Conservation (phyloP, 2,888 invertebrate genomes). For the Hirtodrosophila cameraria region DNA sequence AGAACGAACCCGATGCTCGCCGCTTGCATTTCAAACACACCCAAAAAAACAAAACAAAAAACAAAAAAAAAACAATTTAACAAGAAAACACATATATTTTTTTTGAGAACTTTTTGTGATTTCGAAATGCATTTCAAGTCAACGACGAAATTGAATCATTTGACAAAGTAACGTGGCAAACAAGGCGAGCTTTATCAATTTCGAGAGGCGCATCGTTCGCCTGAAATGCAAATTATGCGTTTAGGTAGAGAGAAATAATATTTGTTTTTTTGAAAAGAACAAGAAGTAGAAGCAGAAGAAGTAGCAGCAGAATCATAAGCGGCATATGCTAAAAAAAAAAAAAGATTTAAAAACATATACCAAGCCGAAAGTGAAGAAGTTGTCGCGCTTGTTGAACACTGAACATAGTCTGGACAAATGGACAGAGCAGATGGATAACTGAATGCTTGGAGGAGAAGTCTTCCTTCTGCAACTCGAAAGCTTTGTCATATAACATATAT, state of each 20-base stretch:
- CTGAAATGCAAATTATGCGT: conserved; percentile 73
- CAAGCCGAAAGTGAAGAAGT: conserved; percentile 36
- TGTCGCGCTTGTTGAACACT: conserved; percentile 47
- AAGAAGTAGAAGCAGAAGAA: too few relatives aligned
- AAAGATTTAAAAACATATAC: too few relatives aligned
- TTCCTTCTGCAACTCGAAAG: not conserved
- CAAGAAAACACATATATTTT: conserved; percentile 31
- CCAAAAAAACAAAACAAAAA: too few relatives aligned
- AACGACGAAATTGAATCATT: conserved; percentile 77
- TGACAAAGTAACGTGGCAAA: conserved; percentile 55
- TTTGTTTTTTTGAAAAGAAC: conserved; percentile 41
- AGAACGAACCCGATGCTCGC: not conserved
- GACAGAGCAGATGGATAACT: conserved; percentile 30
- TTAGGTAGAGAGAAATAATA: conserved; percentile 61
- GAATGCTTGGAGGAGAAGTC: conserved; percentile 9
- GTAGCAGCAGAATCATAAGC: conserved; percentile 1
- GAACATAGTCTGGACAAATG: conserved; percentile 26
- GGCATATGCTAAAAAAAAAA: not conserved
- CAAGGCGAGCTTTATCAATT: conserved; percentile 66
- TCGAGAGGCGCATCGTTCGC: conserved; percentile 26
- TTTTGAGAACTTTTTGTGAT: conserved; percentile 17
- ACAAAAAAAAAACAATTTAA: too few relatives aligned
- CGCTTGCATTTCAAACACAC: conserved; percentile 53
- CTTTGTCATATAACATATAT: not conserved
- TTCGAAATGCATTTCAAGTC: conserved; percentile 67